A percentile compares a stretch with the other conserved stretches of the same genome.
Conservation (phyloP, 1,140 invertebrate species). For the Platorchestia sp. region DNA sequence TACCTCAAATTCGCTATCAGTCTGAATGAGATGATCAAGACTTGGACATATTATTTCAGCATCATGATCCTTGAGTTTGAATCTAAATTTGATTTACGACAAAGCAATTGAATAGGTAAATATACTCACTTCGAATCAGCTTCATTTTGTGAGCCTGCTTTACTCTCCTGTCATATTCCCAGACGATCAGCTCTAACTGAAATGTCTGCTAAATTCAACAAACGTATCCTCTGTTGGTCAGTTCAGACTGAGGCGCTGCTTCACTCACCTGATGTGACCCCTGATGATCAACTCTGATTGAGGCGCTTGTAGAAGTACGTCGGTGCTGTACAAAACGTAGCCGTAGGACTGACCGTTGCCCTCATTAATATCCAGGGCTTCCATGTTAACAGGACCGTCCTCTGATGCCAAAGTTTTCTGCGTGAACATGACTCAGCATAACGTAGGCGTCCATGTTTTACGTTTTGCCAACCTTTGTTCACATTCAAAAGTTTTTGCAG, state of each 20-base stretch:
- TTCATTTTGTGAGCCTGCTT: not conserved
- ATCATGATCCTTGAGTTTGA: too few species aligned
- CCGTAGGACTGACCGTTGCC: constrained; percentile 76
- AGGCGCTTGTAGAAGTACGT: constrained; percentile 57
- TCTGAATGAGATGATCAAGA: too few species aligned
- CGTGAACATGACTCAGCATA: too few species aligned
- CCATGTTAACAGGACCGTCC: constrained; percentile 71
- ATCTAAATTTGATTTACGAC: too few species aligned
- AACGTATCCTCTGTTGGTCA: constrained; percentile 72
- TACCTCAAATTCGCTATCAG: too few species aligned
- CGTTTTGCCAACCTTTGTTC: too few species aligned
- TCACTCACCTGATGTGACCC: constrained; percentile 70
- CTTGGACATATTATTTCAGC: too few species aligned
- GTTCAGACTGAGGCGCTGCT: constrained; percentile 3
- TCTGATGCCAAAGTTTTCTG: not conserved
- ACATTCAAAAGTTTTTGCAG: too few species aligned
- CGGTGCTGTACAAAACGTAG: constrained; percentile 74
- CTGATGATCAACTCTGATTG: constrained; percentile 70
- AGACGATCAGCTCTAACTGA: constrained; percentile 69
- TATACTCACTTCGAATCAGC: too few species aligned
- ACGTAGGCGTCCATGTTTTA: too few species aligned
- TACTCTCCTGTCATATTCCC: constrained; percentile 70
- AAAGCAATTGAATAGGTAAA: too few species aligned
- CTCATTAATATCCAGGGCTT: constrained; percentile 74
- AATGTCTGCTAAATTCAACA: constrained; percentile 35